Conservation (phyloP, 2,888 invertebrate genomes). For the Homarus gammarus region DNA sequence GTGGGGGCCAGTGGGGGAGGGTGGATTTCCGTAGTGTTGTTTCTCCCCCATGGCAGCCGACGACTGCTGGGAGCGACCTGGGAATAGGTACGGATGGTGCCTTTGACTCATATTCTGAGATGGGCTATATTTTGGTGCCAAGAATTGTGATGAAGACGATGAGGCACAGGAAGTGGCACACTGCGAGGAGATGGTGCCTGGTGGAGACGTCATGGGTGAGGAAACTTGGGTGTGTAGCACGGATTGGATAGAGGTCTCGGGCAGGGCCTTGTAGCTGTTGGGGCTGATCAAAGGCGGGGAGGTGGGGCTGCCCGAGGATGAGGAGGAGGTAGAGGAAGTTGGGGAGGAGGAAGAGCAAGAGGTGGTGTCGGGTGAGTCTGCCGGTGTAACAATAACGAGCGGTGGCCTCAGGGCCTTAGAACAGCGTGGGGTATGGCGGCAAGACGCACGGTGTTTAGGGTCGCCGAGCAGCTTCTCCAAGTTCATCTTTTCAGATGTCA, state of each 20-base stretch:
- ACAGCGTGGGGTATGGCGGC: slow-evolving; percentile 68
- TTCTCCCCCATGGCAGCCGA: slow-evolving; percentile 34
- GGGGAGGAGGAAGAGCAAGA: slow-evolving; percentile 57
- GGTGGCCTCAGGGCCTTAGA: slow-evolving; percentile 53
- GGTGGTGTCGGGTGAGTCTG: slow-evolving; percentile 66
- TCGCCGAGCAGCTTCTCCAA: slow-evolving; percentile 72
- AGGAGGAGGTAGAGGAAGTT: slow-evolving; percentile 55
- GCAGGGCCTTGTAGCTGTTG: slow-evolving; percentile 26
- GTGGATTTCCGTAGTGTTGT: slow-evolving; percentile 37
- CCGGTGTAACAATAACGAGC: slow-evolving; percentile 68
- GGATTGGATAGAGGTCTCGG: slow-evolving; percentile 29
- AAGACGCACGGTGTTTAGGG: slow-evolving; percentile 70
- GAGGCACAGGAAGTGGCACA: slow-evolving; percentile 54
- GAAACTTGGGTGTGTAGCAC: background rate
- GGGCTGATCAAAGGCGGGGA: slow-evolving; percentile 46
- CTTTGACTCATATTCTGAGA: slow-evolving; percentile 50
- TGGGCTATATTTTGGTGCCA: slow-evolving; percentile 63
- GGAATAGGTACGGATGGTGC: slow-evolving; percentile 59
- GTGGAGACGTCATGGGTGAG: slow-evolving; percentile 13
- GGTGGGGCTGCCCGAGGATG: slow-evolving; percentile 53
- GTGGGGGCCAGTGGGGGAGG: slow-evolving; percentile 32
- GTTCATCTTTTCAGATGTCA: slow-evolving; percentile 67
- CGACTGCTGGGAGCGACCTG: slow-evolving; percentile 49
- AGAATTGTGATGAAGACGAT: slow-evolving; percentile 64
- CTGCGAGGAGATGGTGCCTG: slow-evolving; percentile 40